Conservation (phyloP, 1,140 invertebrate species). For the Globodera rostochiensis region DNA sequence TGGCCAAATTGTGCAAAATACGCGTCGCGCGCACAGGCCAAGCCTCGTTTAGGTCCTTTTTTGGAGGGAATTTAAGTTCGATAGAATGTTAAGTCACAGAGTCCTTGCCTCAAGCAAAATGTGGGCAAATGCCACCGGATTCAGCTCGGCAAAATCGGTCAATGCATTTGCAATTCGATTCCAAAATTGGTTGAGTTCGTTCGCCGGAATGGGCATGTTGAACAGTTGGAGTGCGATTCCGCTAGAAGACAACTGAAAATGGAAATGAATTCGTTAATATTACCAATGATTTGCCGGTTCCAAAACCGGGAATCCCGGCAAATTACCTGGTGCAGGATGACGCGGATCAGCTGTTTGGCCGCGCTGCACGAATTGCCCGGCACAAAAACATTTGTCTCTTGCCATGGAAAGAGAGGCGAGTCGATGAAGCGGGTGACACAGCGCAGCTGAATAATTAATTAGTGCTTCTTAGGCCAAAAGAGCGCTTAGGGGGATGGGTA, state of each 20-base stretch:
- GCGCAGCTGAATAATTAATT: conserved; percentile 68
- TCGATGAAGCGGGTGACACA: conserved; percentile 61
- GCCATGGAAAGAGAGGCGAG: conserved; percentile 76
- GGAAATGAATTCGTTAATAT: conserved; percentile 23
- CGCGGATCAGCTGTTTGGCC: conserved; percentile 92
- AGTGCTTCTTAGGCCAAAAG: not conserved
- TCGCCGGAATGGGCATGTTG: conserved; percentile 72
- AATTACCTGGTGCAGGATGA: conserved; percentile 85
- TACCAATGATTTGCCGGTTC: conserved; percentile 29
- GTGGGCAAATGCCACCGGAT: conserved; percentile 88
- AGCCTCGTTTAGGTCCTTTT: conserved; percentile 48
- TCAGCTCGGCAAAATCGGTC: conserved; percentile 93
- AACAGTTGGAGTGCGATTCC: conserved; percentile 95
- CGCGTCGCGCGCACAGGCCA: conserved; percentile 53
- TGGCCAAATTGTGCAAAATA: conserved; percentile 84
- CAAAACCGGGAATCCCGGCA: not conserved
- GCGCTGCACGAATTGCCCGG: conserved; percentile 87
- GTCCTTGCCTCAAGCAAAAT: conserved; percentile 76
- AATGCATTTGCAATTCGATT: conserved; percentile 87
- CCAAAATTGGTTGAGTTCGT: conserved; percentile 74
- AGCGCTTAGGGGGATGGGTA: too few species aligned
- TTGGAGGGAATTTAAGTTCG: not conserved
- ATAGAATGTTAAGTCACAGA: too few species aligned
- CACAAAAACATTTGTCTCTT: conserved; percentile 74
- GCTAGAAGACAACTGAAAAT: conserved; percentile 56